Percentiles rank a stretch among this genome's conserved stretches.
phyloP scores from a whole-genome alignment of 2,888 invertebrate genomes.

The Hydraecia micacea region DNA sequence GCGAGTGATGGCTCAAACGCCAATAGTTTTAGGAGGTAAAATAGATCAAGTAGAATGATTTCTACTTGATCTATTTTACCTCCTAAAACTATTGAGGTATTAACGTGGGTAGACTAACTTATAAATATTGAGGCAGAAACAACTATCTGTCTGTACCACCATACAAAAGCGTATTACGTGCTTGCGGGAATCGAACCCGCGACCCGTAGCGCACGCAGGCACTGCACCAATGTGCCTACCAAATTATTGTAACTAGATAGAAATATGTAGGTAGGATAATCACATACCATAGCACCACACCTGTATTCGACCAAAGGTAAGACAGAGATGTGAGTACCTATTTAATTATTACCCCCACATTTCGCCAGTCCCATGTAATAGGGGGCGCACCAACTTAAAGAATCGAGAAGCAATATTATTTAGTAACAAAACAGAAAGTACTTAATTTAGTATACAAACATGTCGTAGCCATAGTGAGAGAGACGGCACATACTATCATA shows the following conservation, averaged over 20 bases:
- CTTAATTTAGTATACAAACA: constrained; percentile 27
- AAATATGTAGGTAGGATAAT: background rate
- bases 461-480: background rate
- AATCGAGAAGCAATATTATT: background rate
- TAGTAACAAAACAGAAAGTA: constrained; percentile 17
- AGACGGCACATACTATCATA: background rate
- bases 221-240: too few species aligned
- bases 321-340: background rate
- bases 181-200: background rate
- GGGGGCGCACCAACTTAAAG: too few species aligned
- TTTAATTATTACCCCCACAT: background rate
- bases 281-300: background rate
- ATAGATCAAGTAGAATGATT: background rate
- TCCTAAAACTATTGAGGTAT: too few species aligned
- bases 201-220: constrained; percentile 1
- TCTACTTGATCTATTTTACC: too few species aligned
- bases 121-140: too few species aligned
- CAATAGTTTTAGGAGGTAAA: background rate
- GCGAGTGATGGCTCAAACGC: background rate
- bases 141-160: too few species aligned
- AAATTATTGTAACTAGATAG: background rate
- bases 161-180: too few species aligned
- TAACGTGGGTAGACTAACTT: background rate
- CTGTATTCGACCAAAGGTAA: background rate
- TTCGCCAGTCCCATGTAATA: background rate